Evolutionary conservation across 1,140 invertebrate genomes (phyloP).

Genomic region (Trichoplusia ni): DNA sequence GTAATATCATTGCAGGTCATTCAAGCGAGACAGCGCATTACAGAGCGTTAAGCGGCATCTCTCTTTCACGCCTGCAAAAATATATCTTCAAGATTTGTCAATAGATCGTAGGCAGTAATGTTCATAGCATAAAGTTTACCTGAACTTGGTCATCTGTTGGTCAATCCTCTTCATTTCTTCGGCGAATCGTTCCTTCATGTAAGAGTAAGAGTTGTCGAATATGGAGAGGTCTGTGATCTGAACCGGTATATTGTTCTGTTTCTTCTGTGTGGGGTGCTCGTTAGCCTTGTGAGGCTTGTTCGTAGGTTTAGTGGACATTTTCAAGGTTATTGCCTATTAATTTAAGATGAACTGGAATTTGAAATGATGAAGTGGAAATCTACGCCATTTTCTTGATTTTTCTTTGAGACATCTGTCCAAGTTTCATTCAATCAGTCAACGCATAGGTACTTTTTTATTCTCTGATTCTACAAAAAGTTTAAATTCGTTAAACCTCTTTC

Average conservation of each 20-base stretch:
- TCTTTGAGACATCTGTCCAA: too few species aligned
- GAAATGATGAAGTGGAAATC: not conserved
- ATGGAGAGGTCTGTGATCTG: slow-evolving; percentile 43
- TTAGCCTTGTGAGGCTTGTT: not conserved
- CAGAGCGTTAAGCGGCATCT: too few species aligned
- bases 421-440: too few species aligned
- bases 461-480: too few species aligned
- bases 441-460: too few species aligned
- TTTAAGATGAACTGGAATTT: not conserved
- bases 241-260: slow-evolving; percentile 46
- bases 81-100: too few species aligned
- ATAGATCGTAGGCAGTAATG: too few species aligned
- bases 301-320: slow-evolving; percentile 32
- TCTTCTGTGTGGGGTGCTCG: slow-evolving; percentile 9
- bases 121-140: too few species aligned
- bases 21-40: too few species aligned
- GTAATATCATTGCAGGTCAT: too few species aligned
- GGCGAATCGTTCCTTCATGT: slow-evolving; percentile 49
- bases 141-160: slow-evolving; percentile 52
- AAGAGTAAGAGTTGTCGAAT: slow-evolving; percentile 45
- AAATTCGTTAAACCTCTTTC: not conserved
- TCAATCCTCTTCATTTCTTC: slow-evolving; percentile 54
- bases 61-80: too few species aligned
- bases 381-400: not conserved
- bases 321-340: not conserved